phyloP scores from a whole-genome alignment of 2,797 vertebrate genomes.

The Aulostomus chinensis region DNA sequence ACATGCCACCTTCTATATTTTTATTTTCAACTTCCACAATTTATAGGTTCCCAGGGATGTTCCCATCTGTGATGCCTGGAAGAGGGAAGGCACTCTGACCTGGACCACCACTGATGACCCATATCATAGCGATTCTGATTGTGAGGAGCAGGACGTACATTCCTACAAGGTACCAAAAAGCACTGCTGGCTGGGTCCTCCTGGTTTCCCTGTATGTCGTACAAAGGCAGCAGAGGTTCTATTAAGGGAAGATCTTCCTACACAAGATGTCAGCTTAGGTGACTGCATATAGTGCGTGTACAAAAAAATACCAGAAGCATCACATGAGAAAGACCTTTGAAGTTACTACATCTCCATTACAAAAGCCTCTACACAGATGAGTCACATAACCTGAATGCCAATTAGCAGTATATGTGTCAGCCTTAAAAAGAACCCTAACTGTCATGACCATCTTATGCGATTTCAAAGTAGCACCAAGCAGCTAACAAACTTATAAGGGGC shows the following conservation, averaged over 20 bases:
- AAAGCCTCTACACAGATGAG: conserved; percentile 34
- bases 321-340: conserved; percentile 55
- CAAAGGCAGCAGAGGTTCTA: background rate
- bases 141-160: conserved; percentile 59
- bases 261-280: background rate
- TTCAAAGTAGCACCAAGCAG: conserved; percentile 19
- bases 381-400: conserved; percentile 30
- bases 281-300: conserved; percentile 6
- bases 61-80: conserved; percentile 79
- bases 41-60: conserved; percentile 55
- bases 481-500: conserved; percentile 13
- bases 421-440: conserved; percentile 26
- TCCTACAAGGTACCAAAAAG: conserved; percentile 84
- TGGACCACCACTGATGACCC: conserved; percentile 81
- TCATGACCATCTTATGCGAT: conserved; percentile 23
- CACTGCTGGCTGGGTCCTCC: background rate
- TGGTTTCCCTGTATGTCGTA: conserved; percentile 1
- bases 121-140: conserved; percentile 83
- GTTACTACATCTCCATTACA: conserved; percentile 51
- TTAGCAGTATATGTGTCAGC: conserved; percentile 19
- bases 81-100: conserved; percentile 44
- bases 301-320: conserved; percentile 10
- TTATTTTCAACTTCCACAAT: background rate
- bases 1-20: background rate
- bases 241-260: conserved; percentile 1